Conservation (phyloP, 2,113 vertebrate species). For the Alligator mississippiensis region DNA sequence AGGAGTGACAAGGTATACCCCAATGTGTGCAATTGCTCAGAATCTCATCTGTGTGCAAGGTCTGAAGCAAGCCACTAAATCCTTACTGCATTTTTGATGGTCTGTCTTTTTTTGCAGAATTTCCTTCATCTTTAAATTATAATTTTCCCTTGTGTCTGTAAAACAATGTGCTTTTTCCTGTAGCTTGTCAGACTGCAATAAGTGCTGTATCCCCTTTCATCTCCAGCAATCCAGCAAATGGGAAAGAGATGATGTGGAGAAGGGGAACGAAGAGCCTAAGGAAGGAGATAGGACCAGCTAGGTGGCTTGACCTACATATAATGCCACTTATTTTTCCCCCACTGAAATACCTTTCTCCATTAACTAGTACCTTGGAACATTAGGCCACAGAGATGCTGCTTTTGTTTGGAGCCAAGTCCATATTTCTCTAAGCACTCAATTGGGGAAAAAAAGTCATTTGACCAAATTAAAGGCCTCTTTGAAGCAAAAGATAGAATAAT, state of each 20-base stretch:
- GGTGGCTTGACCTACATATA: not conserved
- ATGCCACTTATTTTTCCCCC: not conserved
- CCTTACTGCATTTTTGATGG: not conserved
- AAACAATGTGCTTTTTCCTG: not conserved
- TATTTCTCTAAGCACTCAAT: not conserved
- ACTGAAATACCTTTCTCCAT: not conserved
- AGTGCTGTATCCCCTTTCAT: not conserved
- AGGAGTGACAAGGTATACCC: not conserved
- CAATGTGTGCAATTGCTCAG: not conserved
- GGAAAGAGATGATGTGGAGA: not conserved
- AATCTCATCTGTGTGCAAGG: not conserved
- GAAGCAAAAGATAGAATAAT: slow-evolving; percentile 1
- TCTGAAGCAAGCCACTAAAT: not conserved
- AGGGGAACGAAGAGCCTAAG: not conserved
- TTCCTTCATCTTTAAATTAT: not conserved
- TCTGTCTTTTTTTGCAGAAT: not conserved
- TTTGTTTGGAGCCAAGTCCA: not conserved
- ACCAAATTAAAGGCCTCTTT: slow-evolving; percentile 11
- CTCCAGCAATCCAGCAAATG: not conserved
- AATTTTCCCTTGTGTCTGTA: not conserved
- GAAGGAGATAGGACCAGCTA: not conserved
- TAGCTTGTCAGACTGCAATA: not conserved
- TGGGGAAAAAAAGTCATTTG: not conserved
- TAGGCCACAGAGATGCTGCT: not conserved
- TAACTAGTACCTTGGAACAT: not conserved